Base-by-base conservation (phyloP, 2,888 invertebrate species). In the Cheilosia scutellata region DNA sequence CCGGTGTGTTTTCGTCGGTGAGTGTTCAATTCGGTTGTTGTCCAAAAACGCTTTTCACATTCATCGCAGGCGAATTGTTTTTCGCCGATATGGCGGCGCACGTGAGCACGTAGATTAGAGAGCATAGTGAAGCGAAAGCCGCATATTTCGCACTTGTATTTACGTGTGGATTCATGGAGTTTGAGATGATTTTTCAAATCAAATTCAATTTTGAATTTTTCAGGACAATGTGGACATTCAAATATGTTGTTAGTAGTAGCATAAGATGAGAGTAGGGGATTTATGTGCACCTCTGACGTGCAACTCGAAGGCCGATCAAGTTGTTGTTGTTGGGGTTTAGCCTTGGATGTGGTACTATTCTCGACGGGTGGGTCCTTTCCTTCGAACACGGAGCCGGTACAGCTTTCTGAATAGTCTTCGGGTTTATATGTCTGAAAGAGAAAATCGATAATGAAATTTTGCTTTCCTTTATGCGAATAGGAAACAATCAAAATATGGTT, bases 1-100 rank as follows among this genome's bases (percentile, higher is more conserved):
- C 84, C 84, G 1, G 80, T 80, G n/a, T 79, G 78, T 16, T 65
- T 79, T 5, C 71, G 47, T 3, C 65, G 71, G 13, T 79, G 78
- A 0, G 65, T 79, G 9, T 79, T 79, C 40, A 71, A 9, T 27
- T 79, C 78, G 16, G 71, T 65, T 51, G 78, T 58, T 2, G 78
- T 79, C 78, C 78, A 79, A 25, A 79, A 79, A 5, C 29, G 57
- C 20, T 71, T 79, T 11, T 72, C 65, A 33, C 78, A 79, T 31
- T 79, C 65, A 29, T 79, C 71, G n/a, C 78, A 79, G 11, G 63
- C 20, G 13, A 49, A 53, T 16, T 58, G 33, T 11, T 79, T 79
- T 27, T 71, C 72, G 7, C 71, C 78, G 13, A 65, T 72, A 25
- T 79, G 78, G 57, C 78, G 78, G 2, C 65, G 78, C 2, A 79